Conservation (phyloP, 2,797 vertebrate genomes). For the Xenentodon cancila region DNA sequence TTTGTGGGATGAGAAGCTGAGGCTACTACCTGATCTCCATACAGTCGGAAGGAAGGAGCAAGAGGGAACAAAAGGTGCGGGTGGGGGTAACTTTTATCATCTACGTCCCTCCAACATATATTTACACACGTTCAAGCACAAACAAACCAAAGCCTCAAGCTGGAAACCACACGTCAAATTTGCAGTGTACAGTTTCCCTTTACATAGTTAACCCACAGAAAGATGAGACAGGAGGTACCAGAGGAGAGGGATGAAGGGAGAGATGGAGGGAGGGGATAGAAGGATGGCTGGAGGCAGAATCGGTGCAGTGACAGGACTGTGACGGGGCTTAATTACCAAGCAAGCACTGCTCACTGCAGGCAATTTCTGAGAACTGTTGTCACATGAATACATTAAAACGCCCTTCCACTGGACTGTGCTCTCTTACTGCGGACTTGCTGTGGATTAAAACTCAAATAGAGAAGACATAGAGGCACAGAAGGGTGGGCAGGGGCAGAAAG, state of each 20-base stretch:
- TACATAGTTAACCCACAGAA: conserved; percentile 48
- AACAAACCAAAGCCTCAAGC: neutral
- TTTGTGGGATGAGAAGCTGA: conserved; percentile 71
- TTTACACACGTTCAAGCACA: conserved; percentile 2
- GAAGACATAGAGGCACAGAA: conserved; percentile 22
- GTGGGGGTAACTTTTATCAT: conserved; percentile 18
- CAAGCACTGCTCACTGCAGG: conserved; percentile 58
- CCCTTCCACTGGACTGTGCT: conserved; percentile 71
- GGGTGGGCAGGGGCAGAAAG: conserved; percentile 28
- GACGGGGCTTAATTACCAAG: conserved; percentile 82
- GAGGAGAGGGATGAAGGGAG: conserved; percentile 52
- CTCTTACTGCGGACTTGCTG: conserved; percentile 54
- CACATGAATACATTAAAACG: conserved; percentile 79
- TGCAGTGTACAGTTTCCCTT: conserved; percentile 17
- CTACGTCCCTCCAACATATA: conserved; percentile 26
- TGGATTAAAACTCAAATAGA: conserved; percentile 69
- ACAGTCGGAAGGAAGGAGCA: conserved; percentile 13
- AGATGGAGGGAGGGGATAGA: conserved; percentile 13
- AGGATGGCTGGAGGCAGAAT: conserved; percentile 23
- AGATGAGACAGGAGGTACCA: conserved; percentile 32
- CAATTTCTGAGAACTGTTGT: conserved; percentile 77
- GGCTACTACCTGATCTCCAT: conserved; percentile 50
- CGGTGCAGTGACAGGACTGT: conserved; percentile 72
- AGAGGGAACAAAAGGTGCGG: conserved; percentile 4
- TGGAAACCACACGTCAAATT: conserved; percentile 20